Base-by-base conservation (phyloP, 2,797 vertebrate species). In the Acrossocheilus wenchowensis region DNA sequence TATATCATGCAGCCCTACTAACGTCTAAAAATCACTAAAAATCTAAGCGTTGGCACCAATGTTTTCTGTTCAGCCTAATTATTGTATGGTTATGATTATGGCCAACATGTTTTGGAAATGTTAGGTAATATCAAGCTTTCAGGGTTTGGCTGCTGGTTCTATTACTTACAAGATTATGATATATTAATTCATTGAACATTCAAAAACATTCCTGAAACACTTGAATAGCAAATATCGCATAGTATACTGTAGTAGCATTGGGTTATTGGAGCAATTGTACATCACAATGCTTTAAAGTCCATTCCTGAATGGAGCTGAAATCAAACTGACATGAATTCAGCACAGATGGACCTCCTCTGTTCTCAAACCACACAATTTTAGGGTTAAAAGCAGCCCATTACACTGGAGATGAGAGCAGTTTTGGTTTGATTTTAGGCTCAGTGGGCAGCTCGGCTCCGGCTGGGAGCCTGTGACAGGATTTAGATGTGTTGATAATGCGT, bases 401-500 rank as follows among this genome's bases (percentile, higher is more conserved):
- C 1, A 14, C 36, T 43, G 23, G n/a, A 85, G 83, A 85, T 81
- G 84, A 86, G 68, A 81, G 69, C 52, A 21, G 50, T 39, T 86
- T 81, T 62, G 83, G 45, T 71, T 78, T 54, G 64, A 78, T 81
- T 80, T 62, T 12, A 23, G 50, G 66, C 77, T 80, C 84, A 85
- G 77, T 45, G 41, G 69, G 84, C 84, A 23, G 23, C 64, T 71
- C 26, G 19, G 83, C 64, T 85, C 75, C 6, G 57, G 52, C 30
- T 75, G 69, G 54, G 71, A 83, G 54, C 57, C 52, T 41, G 69
- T 81, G 78, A 86, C 78, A 81, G 78, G 78, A 86, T 86, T 86
- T 74, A 62, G 84, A 81, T 64, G 84, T 86, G 84, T 81, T 80
- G 84, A 86, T 86, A 86, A 72, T 74, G 68, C 10, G 43, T 39